Conservation (phyloP, 2,888 invertebrate genomes). For the Caenorhabditis panamensis region DNA sequence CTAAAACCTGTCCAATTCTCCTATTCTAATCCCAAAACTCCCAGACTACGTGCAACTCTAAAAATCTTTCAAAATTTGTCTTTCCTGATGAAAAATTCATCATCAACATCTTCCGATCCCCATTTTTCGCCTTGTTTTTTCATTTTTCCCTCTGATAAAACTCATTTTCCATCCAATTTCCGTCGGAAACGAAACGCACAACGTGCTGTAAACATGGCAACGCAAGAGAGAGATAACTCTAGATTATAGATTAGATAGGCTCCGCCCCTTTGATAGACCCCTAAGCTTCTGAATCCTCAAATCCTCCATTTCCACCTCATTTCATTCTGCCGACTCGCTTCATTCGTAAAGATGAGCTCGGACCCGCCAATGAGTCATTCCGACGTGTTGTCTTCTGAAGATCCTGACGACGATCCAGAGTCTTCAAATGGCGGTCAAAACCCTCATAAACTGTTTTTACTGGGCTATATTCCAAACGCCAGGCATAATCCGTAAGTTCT, state of each 20-base stretch:
- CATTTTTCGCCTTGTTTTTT: background rate
- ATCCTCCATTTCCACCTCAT: background rate
- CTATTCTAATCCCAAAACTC: too few relatives aligned
- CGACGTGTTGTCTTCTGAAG: conserved; percentile 29
- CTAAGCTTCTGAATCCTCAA: background rate
- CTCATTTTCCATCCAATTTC: too few relatives aligned
- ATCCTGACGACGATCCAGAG: conserved; percentile 28
- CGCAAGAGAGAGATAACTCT: too few relatives aligned
- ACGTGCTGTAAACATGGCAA: too few relatives aligned
- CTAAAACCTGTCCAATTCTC: background rate
- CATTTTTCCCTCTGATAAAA: too few relatives aligned
- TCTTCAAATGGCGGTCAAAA: conserved; percentile 5
- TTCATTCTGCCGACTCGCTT: background rate
- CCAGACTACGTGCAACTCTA: too few relatives aligned
- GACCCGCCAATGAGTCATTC: conserved; percentile 28
- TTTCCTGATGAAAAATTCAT: too few relatives aligned
- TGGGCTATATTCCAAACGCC: conserved; percentile 46
- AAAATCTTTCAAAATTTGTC: background rate
- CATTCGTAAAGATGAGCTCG: conserved; percentile 12
- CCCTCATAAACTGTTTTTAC: conserved; percentile 45
- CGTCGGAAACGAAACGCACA: too few relatives aligned
- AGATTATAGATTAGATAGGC: too few relatives aligned
- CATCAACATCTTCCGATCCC: background rate
- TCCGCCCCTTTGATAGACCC: too few relatives aligned
- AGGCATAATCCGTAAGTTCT: conserved; percentile 57